These are phyloP conservation scores for Clarias magur DNA, from an alignment of 2,113 vertebrate species.

Conservation along the genomic window DNA sequence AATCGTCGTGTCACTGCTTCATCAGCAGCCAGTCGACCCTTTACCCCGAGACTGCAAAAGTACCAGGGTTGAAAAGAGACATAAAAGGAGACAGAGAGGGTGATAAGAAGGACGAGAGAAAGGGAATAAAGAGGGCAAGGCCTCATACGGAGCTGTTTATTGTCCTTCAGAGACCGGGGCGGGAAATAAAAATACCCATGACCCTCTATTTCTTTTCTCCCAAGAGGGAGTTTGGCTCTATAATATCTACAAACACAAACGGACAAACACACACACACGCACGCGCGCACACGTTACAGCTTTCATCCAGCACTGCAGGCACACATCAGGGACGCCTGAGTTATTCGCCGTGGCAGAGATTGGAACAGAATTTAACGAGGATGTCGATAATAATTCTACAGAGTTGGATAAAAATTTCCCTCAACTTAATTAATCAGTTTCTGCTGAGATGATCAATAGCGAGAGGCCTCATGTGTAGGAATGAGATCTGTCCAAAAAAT, in stretches of 20 bases:
- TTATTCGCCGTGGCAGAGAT: not conserved
- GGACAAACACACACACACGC: not conserved
- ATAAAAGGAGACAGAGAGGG: not conserved
- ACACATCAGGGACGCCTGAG: not conserved
- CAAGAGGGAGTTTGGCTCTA: not conserved
- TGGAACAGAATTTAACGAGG: not conserved
- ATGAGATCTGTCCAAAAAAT: not conserved
- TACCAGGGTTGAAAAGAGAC: not conserved
- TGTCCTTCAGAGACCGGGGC: conserved; percentile 37
- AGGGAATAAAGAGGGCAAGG: conserved; percentile 17
- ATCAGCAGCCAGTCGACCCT: conserved; percentile 39
- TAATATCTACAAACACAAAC: not conserved
- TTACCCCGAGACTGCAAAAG: conserved; percentile 9
- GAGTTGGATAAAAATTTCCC: not conserved
- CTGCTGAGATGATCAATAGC: not conserved
- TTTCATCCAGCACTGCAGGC: not conserved
- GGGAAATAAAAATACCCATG: conserved; percentile 28
- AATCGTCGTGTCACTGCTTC: conserved; percentile 31
- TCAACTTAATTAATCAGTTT: not conserved
- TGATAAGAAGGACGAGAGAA: conserved; percentile 14
- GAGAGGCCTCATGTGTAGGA: not conserved
- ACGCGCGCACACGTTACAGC: not conserved
- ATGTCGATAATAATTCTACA: not conserved
- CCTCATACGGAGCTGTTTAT: conserved; percentile 31
- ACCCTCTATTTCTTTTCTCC: conserved; percentile 10